phyloP scores from a whole-genome alignment of 2,113 vertebrate species.

The Ahaetulla prasina region DNA sequence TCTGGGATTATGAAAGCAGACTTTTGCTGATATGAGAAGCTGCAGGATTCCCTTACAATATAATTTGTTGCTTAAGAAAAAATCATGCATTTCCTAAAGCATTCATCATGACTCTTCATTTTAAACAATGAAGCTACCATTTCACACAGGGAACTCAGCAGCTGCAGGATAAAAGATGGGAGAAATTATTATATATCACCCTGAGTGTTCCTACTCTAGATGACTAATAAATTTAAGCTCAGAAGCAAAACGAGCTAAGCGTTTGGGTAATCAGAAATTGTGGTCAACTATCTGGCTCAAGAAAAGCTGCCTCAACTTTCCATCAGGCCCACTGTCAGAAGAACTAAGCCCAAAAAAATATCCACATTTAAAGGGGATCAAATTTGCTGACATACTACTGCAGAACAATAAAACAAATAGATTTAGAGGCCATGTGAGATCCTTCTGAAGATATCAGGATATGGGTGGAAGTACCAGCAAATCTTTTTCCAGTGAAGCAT shows the following conservation, averaged over 20 bases:
- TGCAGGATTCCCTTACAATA: not conserved
- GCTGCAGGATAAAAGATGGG: not conserved
- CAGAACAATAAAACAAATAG: not conserved
- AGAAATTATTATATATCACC: not conserved
- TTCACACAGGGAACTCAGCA: not conserved
- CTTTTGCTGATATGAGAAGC: not conserved
- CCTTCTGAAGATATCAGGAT: not conserved
- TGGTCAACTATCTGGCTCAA: not conserved
- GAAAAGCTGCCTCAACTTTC: not conserved
- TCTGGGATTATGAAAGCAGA: not conserved
- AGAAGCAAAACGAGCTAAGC: not conserved
- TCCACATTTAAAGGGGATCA: not conserved
- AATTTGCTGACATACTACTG: not conserved
- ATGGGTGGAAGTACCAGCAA: not conserved
- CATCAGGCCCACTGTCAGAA: not conserved
- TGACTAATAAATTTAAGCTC: not conserved
- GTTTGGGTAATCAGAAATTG: not conserved
- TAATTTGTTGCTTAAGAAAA: not conserved
- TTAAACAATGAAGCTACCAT: not conserved
- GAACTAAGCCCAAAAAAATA: not conserved
- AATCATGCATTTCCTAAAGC: not conserved
- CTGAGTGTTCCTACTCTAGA: not conserved
- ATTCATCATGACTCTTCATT: not conserved
- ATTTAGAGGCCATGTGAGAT: not conserved
- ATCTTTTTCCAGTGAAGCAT: not conserved